These are phyloP conservation scores for Epicauta chinensis DNA, from an alignment of 1,140 invertebrate species.

Conservation along the genomic window DNA sequence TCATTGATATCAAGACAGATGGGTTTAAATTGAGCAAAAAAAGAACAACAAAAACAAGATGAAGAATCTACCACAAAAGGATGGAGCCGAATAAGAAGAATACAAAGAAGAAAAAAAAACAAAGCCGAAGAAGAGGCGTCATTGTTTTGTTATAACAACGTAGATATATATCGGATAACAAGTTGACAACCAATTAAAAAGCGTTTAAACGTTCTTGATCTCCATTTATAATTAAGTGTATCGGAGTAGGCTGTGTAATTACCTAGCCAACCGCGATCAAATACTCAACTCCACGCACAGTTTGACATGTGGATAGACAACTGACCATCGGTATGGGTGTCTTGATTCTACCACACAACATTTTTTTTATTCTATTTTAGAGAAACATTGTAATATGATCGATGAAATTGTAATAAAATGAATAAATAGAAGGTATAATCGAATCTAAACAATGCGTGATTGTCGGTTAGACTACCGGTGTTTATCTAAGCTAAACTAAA, in stretches of 20 bases:
- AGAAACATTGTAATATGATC: too few species aligned
- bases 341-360: too few species aligned
- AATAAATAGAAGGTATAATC: conserved; percentile 2
- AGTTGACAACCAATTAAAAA: conserved; percentile 38
- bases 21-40: too few species aligned
- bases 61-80: too few species aligned
- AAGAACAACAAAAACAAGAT: too few species aligned
- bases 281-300: conserved; percentile 8
- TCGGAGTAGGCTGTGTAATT: conserved; percentile 30
- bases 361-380: too few species aligned
- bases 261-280: conserved; percentile 27
- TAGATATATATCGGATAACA: conserved; percentile 21
- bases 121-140: too few species aligned
- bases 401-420: background rate
- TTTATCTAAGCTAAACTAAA: conserved; percentile 5
- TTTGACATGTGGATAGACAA: conserved; percentile 34
- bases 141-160: too few species aligned
- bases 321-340: conserved; percentile 4
- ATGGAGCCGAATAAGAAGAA: too few species aligned
- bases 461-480: background rate
- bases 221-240: conserved; percentile 35
- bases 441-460: conserved; percentile 13
- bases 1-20: too few species aligned
- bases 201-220: conserved; percentile 30
- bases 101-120: too few species aligned